A percentile compares a stretch with the other conserved stretches of the same genome.
These are phyloP conservation scores for Orthochromis indermauri DNA, from an alignment of 2,113 vertebrate genomes.

Conservation along the genomic window DNA sequence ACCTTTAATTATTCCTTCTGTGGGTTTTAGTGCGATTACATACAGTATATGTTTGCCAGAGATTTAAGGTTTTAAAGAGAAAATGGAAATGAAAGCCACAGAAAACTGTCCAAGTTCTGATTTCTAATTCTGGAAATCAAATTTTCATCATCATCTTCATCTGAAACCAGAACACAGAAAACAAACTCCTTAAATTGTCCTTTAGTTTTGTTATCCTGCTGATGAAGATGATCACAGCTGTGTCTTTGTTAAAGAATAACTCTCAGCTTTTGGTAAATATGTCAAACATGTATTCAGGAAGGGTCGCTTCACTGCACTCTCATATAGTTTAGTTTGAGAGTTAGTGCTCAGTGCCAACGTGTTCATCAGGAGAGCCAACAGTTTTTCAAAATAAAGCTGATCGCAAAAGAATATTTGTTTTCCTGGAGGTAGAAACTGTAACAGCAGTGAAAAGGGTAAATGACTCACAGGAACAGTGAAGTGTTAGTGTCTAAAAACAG, in stretches of 20 bases:
- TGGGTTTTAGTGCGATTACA: accelerated
- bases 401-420: accelerated
- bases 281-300: accelerated
- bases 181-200: too few species aligned
- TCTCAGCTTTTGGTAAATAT: neutral
- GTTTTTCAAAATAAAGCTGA: too few species aligned
- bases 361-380: too few species aligned
- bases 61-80: neutral
- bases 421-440: too few species aligned
- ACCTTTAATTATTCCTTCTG: accelerated
- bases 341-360: accelerated
- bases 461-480: neutral
- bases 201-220: neutral
- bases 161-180: too few species aligned
- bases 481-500: accelerated
- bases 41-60: neutral
- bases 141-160: neutral
- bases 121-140: accelerated
- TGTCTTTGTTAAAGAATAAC: neutral
- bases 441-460: too few species aligned
- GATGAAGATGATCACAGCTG: neutral
- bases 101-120: accelerated
- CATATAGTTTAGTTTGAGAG: accelerated
- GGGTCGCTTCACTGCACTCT: accelerated
- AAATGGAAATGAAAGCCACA: neutral